Evolutionary conservation across 2,797 vertebrate genomes (phyloP).

Genomic region (Argya squamiceps): DNA sequence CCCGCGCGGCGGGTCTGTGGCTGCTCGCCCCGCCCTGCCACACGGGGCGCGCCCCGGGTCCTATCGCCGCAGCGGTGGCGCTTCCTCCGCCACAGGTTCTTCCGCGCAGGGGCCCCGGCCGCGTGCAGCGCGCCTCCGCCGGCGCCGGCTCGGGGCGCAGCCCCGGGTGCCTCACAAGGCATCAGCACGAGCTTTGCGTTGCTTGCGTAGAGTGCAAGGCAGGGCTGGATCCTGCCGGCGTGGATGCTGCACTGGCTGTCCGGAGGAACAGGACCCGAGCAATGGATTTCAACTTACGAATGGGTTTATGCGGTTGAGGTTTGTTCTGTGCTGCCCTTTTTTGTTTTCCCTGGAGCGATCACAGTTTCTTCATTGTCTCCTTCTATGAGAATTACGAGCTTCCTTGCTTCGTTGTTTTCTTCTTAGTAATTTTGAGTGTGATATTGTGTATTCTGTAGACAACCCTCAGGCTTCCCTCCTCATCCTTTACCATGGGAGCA

Average conservation of each 20-base stretch:
- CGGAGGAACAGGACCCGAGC: background rate
- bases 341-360: background rate
- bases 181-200: accelerated
- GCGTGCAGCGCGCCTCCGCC: background rate
- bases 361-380: background rate
- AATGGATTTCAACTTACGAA: accelerated
- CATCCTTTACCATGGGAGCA: background rate
- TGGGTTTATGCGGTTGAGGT: background rate
- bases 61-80: background rate
- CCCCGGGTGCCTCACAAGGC: background rate
- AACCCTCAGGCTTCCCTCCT: background rate
- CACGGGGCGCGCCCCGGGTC: background rate
- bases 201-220: background rate
- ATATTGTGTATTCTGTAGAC: background rate
- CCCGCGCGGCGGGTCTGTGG: background rate
- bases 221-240: background rate
- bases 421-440: background rate
- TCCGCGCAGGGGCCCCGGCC: background rate
- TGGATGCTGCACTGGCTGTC: background rate
- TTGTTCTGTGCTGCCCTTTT: background rate
- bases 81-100: background rate
- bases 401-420: background rate
- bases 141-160: background rate
- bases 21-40: background rate
- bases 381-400: background rate